Conservation (phyloP, 2,797 vertebrate species). For the Picus viridis region DNA sequence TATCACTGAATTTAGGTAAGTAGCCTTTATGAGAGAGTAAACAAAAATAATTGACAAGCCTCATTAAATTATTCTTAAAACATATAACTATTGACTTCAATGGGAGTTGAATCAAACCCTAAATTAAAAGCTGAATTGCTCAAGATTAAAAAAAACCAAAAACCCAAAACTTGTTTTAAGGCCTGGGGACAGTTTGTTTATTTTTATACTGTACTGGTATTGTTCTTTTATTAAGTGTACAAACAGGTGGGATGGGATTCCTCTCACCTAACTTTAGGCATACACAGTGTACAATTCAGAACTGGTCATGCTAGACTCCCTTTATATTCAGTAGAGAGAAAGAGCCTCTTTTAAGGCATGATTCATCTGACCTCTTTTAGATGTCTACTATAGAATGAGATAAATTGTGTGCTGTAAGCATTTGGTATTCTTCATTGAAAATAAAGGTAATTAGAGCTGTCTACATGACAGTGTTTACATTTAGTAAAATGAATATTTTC, state of each 20-base stretch:
- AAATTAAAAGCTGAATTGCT: conserved; percentile 42
- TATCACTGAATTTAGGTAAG: conserved; percentile 24
- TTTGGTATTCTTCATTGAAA: conserved; percentile 24
- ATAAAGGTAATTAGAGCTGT: conserved; percentile 25
- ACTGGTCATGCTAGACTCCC: conserved; percentile 8
- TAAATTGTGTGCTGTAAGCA: conserved; percentile 5
- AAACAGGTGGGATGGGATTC: conserved; percentile 55
- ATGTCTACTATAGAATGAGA: conserved; percentile 28
- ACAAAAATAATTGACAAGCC: conserved; percentile 47
- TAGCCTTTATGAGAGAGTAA: conserved; percentile 26
- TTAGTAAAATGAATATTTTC: conserved; percentile 14
- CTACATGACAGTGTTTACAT: not conserved
- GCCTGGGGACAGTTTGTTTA: conserved; percentile 31
- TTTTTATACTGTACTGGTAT: conserved; percentile 25
- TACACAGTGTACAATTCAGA: not conserved
- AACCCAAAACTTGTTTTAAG: conserved; percentile 19
- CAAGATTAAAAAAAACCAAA: conserved; percentile 8
- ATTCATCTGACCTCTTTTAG: conserved; percentile 55
- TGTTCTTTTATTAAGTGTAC: conserved; percentile 32
- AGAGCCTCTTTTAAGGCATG: conserved; percentile 24
- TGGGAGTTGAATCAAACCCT: conserved; percentile 36
- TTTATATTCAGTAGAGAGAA: conserved; percentile 8
- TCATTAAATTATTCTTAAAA: conserved; percentile 45
- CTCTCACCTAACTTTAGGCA: conserved; percentile 9
- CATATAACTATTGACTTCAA: conserved; percentile 17